Conservation (phyloP, 1,140 invertebrate genomes). For the Orchesella cincta region DNA sequence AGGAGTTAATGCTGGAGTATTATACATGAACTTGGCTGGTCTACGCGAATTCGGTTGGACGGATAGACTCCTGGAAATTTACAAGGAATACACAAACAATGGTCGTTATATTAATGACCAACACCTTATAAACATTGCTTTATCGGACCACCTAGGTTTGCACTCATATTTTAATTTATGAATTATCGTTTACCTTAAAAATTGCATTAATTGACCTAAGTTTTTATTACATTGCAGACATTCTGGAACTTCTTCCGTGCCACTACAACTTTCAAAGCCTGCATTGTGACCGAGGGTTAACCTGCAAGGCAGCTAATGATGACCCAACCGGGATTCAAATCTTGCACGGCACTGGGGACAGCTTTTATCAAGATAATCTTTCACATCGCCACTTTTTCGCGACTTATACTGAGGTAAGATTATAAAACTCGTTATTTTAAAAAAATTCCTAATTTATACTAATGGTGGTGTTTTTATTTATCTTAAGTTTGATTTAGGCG, state of each 20-base stretch:
- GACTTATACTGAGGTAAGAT: too few species aligned
- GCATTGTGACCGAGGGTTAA: background rate
- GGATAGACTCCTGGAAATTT: background rate
- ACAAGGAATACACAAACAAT: too few species aligned
- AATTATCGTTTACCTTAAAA: too few species aligned
- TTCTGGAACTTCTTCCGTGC: background rate
- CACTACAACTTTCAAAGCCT: constrained; percentile 12
- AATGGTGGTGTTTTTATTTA: too few species aligned
- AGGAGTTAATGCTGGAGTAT: background rate
- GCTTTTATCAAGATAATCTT: too few species aligned
- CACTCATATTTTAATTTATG: background rate
- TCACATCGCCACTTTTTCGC: too few species aligned
- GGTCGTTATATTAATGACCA: background rate
- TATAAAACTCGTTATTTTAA: too few species aligned
- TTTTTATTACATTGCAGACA: background rate
- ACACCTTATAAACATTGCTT: background rate
- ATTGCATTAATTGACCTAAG: too few species aligned
- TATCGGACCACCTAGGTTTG: background rate
- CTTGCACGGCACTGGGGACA: background rate
- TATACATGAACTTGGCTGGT: constrained; percentile 1
- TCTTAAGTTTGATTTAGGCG: too few species aligned
- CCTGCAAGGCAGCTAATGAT: background rate
- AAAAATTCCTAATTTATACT: too few species aligned
- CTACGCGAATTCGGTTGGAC: background rate
- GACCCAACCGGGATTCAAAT: background rate